Evolutionary conservation across 2,888 invertebrate genomes (phyloP), one percentile per base, ranked within the genome.

Genomic region (Dolichomitus sp.): DNA sequence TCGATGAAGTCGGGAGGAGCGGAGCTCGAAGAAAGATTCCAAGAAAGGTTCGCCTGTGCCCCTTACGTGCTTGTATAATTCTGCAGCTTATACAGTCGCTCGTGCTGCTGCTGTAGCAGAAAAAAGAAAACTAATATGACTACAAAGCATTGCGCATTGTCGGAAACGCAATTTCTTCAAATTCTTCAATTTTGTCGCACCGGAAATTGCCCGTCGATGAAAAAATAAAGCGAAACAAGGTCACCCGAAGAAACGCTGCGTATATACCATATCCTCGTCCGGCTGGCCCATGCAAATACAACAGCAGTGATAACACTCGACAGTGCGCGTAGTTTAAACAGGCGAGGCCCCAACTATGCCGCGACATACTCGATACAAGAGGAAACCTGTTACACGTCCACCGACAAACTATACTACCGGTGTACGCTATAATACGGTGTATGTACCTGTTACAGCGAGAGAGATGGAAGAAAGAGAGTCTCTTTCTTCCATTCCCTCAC

Each of bases 381-480:
- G 75, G 75, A 75, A 83, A 83, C 83, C 83, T 83, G 83, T 83
- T 83, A 83, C 81, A 81, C 83, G 79, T 59, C 57, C 72, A 80
- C 81, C 84, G 84, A 73, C 66, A 48, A 61, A 78, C 45, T 70
- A 80, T 75, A 69, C 79, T 80, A 73, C 84, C 86, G 84, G 73
- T 81, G 85, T 75, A 75, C 82, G 76, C 73, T 75, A 76, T 80
- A 80, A 83, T 80, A 83, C 83, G 80, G 52, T 61, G 80, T 72
- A 78, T 69, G 82, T 83, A 83, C 83, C 83, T 83, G 83, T 83
- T 83, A 83, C 83, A 57, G 72, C 72, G 80, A 85, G 79, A 37
- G 66, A 74, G 76, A 63, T 50, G 30, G 42, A 27, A 45, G 37
- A 75, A 40, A 69, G 40, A 54, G 40, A 69, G 48, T 63, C 65